These are phyloP conservation scores for Girardinichthys multiradiatus DNA, from an alignment of 2,113 vertebrate species.

Conservation along the genomic window DNA sequence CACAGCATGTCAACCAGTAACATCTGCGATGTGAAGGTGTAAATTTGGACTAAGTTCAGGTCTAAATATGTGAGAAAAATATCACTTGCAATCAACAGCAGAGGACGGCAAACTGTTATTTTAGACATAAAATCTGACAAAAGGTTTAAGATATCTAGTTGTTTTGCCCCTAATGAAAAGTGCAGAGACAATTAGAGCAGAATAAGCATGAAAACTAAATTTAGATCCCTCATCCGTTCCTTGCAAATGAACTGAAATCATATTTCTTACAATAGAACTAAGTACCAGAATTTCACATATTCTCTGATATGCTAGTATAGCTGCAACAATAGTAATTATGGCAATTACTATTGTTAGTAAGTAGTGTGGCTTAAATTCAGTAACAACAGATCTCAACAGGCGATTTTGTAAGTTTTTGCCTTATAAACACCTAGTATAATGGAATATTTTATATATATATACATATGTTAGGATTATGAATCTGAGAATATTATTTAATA, in stretches of 20 bases:
- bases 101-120: conserved; percentile 9
- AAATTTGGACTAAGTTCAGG: conserved; percentile 47
- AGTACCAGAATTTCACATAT: neutral
- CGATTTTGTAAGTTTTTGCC: no score
- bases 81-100: conserved; percentile 50
- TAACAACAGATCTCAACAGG: no score
- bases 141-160: conserved; percentile 33
- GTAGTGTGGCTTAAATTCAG: no score
- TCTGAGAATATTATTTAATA: no score
- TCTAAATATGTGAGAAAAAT: conserved; percentile 57
- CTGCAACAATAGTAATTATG: neutral
- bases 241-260: neutral
- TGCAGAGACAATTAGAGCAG: conserved; percentile 48
- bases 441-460: no score
- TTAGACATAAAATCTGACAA: conserved; percentile 8
- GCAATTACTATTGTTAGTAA: no score
- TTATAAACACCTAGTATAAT: no score
- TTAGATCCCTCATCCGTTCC: neutral
- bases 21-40: conserved; percentile 57
- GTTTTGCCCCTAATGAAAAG: conserved; percentile 61
- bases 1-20: conserved; percentile 70
- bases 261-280: neutral
- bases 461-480: no score
- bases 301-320: neutral
- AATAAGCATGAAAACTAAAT: neutral